Percentiles rank a stretch among this genome's conserved stretches.
These are phyloP conservation scores for Betta splendens DNA, from an alignment of 2,797 vertebrate genomes.

Conservation along the genomic window DNA sequence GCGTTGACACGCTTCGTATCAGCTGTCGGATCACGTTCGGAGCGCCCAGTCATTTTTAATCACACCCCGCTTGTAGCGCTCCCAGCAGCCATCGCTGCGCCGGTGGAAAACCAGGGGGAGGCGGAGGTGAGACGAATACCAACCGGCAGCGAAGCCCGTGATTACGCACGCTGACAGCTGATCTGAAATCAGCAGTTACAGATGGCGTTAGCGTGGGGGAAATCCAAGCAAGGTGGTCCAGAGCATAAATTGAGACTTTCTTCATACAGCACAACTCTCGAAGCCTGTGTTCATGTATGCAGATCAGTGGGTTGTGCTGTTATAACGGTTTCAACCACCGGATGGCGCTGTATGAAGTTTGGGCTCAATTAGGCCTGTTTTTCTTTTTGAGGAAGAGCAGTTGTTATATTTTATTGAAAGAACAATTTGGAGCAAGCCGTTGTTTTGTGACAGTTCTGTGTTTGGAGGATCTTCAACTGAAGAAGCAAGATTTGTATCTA, in stretches of 20 bases:
- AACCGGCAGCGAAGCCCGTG: conserved; percentile 39
- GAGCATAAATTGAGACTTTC: background rate
- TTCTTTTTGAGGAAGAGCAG: conserved; percentile 4
- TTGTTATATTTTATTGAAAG: conserved; percentile 19
- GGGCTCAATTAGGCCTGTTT: background rate
- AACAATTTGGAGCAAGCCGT: conserved; percentile 20
- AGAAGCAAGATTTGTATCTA: background rate
- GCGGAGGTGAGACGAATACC: conserved; percentile 47
- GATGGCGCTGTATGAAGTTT: conserved; percentile 23
- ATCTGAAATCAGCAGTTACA: conserved; percentile 19
- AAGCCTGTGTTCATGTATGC: background rate
- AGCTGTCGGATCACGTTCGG: conserved; percentile 45
- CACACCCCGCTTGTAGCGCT: conserved; percentile 41
- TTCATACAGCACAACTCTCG: background rate
- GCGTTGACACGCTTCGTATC: conserved; percentile 36
- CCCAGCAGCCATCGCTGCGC: conserved; percentile 47
- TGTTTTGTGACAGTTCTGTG: background rate
- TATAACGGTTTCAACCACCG: conserved; percentile 16
- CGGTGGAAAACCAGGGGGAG: conserved; percentile 17
- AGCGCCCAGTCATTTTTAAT: conserved; percentile 64
- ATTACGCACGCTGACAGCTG: conserved; percentile 13
- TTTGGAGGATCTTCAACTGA: conserved; percentile 5
- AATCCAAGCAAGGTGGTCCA: conserved; percentile 31
- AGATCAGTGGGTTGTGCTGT: accelerated
- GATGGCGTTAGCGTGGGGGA: conserved; percentile 16